These are phyloP conservation scores for Hydrocynus forskahlii DNA, from an alignment of 2,797 vertebrate genomes.

Conservation along the genomic window DNA sequence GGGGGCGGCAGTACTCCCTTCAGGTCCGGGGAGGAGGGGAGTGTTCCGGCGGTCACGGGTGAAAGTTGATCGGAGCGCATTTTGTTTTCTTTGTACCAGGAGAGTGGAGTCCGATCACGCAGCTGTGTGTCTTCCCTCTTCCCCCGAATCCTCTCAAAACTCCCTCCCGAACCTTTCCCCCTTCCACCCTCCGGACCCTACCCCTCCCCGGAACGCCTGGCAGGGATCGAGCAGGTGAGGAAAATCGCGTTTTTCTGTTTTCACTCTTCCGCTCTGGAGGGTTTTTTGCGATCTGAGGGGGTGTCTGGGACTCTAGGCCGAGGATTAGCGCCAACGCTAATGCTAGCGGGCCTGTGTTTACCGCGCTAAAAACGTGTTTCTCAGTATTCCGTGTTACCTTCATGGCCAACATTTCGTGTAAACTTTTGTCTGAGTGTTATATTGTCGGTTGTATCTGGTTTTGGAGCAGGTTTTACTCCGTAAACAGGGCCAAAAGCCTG, in stretches of 20 bases:
- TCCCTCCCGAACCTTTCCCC: conserved; percentile 84
- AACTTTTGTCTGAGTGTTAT: neutral
- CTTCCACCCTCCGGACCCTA: conserved; percentile 81
- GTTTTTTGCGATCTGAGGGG: conserved; percentile 56
- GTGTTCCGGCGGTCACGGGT: conserved; percentile 63
- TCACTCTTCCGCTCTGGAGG: conserved; percentile 53
- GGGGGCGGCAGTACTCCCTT: no score
- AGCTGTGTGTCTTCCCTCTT: conserved; percentile 82
- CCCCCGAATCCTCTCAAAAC: conserved; percentile 83
- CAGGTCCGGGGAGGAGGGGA: conserved; percentile 63
- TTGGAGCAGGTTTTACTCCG: neutral
- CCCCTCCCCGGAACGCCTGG: conserved; percentile 75
- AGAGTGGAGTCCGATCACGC: conserved; percentile 82
- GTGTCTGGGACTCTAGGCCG: no score
- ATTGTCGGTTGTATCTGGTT: neutral
- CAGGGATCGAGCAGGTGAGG: conserved; percentile 74
- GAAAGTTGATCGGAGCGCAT: conserved; percentile 76
- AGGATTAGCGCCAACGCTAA: no score
- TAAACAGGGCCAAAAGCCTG: neutral
- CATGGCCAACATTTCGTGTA: neutral
- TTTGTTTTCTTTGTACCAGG: conserved; percentile 75
- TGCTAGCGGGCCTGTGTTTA: no score
- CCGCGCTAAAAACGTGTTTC: no score
- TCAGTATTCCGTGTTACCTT: no score
- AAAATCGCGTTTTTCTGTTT: neutral